A percentile compares a stretch with the other conserved stretches of the same genome.
These are phyloP conservation scores for Denticeps clupeoides DNA, from an alignment of 2,797 vertebrate genomes.

Conservation along the genomic window DNA sequence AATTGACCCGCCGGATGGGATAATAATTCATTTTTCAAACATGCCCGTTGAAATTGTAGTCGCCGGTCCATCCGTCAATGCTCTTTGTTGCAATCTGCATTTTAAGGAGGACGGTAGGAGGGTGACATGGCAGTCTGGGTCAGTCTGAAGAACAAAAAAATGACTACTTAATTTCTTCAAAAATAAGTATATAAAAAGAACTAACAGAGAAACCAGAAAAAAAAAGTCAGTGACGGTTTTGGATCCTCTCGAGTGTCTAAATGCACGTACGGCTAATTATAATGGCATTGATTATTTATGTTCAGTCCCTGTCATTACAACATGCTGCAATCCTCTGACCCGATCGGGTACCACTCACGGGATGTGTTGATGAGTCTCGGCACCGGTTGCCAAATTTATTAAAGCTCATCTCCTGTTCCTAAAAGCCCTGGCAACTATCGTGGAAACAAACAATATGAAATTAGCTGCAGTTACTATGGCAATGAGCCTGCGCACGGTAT, in stretches of 20 bases:
- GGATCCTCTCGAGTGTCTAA: slow-evolving; percentile 50
- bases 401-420: slow-evolving; percentile 21
- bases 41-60: no score
- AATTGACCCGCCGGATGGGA: no score
- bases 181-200: neutral
- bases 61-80: no score
- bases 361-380: slow-evolving; percentile 38
- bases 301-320: slow-evolving; percentile 46
- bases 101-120: no score
- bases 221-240: slow-evolving; percentile 52
- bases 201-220: neutral
- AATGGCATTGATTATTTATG: slow-evolving; percentile 50
- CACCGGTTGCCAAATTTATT: slow-evolving; percentile 36
- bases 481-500: slow-evolving; percentile 37
- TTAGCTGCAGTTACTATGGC: slow-evolving; percentile 42
- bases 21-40: no score
- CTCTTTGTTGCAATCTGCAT: slow-evolving; percentile 2
- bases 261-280: slow-evolving; percentile 50
- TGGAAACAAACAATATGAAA: slow-evolving; percentile 31
- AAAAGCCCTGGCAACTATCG: slow-evolving; percentile 19
- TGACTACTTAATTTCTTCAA: slow-evolving; percentile 14
- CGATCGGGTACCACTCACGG: slow-evolving; percentile 11
- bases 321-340: slow-evolving; percentile 44
- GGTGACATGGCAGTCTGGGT: slow-evolving; percentile 10
- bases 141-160: slow-evolving; percentile 5